These are phyloP conservation scores for Todiramphus saurophagus DNA, from an alignment of 2,113 vertebrate species.

Conservation along the genomic window DNA sequence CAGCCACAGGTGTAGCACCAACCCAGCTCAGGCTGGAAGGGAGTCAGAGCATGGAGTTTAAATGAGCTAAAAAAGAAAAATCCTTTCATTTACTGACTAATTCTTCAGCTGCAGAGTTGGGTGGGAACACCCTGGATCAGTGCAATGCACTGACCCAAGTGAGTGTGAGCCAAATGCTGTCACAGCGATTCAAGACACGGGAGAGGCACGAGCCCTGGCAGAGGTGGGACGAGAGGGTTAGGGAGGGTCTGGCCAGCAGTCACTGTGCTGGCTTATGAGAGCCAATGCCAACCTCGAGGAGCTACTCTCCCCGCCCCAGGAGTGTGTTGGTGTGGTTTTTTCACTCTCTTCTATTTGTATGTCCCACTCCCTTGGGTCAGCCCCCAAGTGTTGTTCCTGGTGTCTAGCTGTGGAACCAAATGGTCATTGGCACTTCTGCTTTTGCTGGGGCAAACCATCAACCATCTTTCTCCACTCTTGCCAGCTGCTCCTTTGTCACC, in stretches of 20 bases:
- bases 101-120: background rate
- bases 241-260: background rate
- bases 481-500: background rate
- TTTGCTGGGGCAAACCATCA: background rate
- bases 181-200: rapidly evolving
- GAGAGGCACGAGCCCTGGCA: background rate
- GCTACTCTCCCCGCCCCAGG: background rate
- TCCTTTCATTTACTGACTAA: background rate
- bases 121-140: background rate
- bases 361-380: rapidly evolving
- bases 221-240: rapidly evolving
- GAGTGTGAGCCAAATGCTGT: rapidly evolving
- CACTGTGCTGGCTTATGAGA: background rate
- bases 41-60: background rate
- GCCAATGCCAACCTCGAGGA: background rate
- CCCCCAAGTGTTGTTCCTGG: background rate
- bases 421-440: rapidly evolving
- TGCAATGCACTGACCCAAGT: background rate
- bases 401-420: background rate
- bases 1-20: background rate
- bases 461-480: background rate
- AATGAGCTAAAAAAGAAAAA: background rate
- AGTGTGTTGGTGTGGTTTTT: background rate
- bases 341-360: rapidly evolving
- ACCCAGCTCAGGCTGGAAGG: background rate